phyloP scores from a whole-genome alignment of 2,113 vertebrate genomes.

The Ctenodactylus gundi region DNA sequence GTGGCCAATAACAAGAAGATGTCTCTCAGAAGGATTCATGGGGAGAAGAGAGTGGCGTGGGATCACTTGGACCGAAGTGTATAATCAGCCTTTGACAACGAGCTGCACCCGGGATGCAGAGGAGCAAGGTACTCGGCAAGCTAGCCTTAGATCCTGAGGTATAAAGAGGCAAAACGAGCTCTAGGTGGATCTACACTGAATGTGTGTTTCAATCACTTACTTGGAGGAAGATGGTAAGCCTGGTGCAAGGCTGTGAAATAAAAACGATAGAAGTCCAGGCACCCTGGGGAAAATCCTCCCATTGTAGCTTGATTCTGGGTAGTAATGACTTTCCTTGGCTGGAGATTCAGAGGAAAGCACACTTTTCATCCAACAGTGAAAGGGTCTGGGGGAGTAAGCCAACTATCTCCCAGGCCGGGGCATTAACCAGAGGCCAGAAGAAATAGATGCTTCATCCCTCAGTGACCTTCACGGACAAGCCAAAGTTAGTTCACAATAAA shows the following conservation, averaged over 20 bases:
- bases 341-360: neutral
- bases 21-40: neutral
- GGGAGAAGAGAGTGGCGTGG: neutral
- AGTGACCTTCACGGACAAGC: neutral
- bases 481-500: neutral
- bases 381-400: neutral
- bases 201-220: neutral
- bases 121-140: neutral
- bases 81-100: fast-evolving
- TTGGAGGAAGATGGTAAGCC: neutral
- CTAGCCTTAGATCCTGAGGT: neutral
- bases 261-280: neutral
- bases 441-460: neutral
- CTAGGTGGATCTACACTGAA: neutral
- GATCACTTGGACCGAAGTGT: neutral
- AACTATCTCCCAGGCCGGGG: neutral
- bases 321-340: neutral
- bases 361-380: neutral
- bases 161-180: neutral
- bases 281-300: neutral
- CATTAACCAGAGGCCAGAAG: neutral
- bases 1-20: neutral
- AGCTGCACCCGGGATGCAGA: neutral
- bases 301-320: neutral
- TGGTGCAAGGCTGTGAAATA: neutral